Conservation (phyloP, 2,113 vertebrate species). For the Lophura nycthemera region DNA sequence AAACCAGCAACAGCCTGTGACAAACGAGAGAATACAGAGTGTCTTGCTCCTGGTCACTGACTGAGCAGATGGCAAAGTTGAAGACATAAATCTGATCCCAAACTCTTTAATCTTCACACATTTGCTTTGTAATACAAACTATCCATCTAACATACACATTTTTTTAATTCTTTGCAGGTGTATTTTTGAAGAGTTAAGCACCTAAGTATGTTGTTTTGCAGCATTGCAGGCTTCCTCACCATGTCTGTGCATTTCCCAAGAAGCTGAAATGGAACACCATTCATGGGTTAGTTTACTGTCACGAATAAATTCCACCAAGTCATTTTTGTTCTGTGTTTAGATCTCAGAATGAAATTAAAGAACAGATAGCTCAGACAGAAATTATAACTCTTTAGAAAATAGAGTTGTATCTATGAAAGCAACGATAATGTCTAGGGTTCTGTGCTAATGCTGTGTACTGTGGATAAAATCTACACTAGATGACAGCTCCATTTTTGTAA, state of each 20-base stretch:
- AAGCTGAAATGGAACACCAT: not conserved
- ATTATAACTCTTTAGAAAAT: not conserved
- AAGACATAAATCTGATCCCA: not conserved
- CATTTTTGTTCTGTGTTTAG: not conserved
- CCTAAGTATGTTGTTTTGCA: not conserved
- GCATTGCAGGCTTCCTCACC: not conserved
- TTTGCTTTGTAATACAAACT: not conserved
- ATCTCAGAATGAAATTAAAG: not conserved
- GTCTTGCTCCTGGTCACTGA: not conserved
- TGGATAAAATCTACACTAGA: not conserved
- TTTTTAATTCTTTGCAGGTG: not conserved
- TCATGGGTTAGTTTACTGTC: not conserved
- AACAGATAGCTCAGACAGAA: not conserved
- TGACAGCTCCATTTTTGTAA: not conserved
- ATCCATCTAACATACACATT: not conserved
- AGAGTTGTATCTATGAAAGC: not conserved
- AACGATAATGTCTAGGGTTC: not conserved
- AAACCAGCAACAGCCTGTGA: not conserved
- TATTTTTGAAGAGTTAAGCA: not conserved
- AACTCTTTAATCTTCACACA: not conserved
- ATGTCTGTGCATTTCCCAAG: accelerated
- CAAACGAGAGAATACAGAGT: not conserved
- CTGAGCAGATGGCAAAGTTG: not conserved
- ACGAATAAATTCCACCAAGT: not conserved
- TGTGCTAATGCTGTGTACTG: not conserved